Percentiles rank a stretch among this genome's conserved stretches.
Conservation (phyloP, 2,797 vertebrate genomes). For the Ctenosaura bakeri region DNA sequence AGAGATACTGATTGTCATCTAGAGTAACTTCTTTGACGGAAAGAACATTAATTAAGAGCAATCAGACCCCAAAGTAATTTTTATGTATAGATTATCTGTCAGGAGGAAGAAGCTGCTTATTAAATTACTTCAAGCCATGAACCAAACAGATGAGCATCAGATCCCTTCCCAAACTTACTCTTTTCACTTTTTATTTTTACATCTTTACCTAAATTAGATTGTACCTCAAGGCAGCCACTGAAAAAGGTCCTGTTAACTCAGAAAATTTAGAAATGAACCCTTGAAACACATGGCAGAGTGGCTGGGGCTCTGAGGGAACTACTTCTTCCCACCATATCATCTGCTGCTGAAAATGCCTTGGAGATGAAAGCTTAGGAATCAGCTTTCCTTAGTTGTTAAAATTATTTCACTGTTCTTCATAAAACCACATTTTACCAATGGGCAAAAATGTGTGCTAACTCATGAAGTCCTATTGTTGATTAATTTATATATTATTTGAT, state of each 20-base stretch:
- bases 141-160: conserved; percentile 50
- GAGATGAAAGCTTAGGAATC: conserved; percentile 15
- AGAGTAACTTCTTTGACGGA: conserved; percentile 39
- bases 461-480: not conserved
- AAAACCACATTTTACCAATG: conserved; percentile 4
- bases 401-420: conserved; percentile 1
- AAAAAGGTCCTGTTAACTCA: conserved; percentile 39
- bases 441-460: not conserved
- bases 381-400: conserved; percentile 10
- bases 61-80: conserved; percentile 62
- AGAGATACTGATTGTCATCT: conserved; percentile 42
- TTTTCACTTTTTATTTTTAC: conserved; percentile 43
- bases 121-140: conserved; percentile 67
- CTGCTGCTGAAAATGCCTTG: conserved; percentile 37
- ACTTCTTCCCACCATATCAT: conserved; percentile 20
- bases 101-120: conserved; percentile 60
- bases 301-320: not conserved
- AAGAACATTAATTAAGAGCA: conserved; percentile 66
- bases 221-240: conserved; percentile 31
- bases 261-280: conserved; percentile 33
- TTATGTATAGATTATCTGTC: conserved; percentile 72
- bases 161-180: conserved; percentile 27
- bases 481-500: conserved; percentile 13
- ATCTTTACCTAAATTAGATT: conserved; percentile 59
- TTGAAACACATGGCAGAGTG: not conserved